phyloP scores from a whole-genome alignment of 2,797 vertebrate species.

The Dendrocincla fuliginosa region DNA sequence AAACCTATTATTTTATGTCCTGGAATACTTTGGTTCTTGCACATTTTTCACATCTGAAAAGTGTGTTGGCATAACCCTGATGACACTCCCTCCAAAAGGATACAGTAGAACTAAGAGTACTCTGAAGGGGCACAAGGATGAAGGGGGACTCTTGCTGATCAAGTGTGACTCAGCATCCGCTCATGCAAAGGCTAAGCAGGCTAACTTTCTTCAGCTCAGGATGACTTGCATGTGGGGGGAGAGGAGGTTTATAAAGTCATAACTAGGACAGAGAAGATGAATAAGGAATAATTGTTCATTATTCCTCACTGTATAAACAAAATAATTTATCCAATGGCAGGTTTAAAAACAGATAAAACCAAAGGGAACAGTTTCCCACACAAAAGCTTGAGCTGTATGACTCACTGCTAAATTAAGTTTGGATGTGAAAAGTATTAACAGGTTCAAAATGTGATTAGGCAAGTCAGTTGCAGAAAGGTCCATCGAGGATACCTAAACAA shows the following conservation, averaged over 20 bases:
- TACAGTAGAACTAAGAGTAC: background rate
- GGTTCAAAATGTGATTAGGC: background rate
- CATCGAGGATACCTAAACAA: conserved; percentile 34
- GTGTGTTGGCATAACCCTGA: background rate
- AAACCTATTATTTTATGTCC: background rate
- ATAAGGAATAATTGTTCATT: background rate
- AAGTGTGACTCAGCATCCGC: background rate
- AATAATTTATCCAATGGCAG: background rate
- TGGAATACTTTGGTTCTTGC: background rate
- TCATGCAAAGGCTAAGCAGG: background rate
- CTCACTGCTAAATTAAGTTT: conserved; percentile 13
- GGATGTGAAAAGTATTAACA: conserved; percentile 3
- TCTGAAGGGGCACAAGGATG: background rate
- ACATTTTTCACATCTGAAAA: background rate
- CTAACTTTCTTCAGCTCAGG: background rate
- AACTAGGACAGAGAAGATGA: background rate
- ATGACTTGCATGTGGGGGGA: background rate
- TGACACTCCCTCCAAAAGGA: background rate
- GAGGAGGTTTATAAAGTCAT: background rate
- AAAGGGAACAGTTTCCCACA: conserved; percentile 5
- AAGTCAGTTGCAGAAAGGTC: conserved; percentile 22
- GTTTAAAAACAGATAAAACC: conserved; percentile 4
- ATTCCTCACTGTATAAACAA: background rate
- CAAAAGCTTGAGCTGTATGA: background rate
- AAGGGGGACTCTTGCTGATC: background rate